Base-by-base conservation (phyloP, 2,888 invertebrate species). In the Acrocera orbiculus region DNA sequence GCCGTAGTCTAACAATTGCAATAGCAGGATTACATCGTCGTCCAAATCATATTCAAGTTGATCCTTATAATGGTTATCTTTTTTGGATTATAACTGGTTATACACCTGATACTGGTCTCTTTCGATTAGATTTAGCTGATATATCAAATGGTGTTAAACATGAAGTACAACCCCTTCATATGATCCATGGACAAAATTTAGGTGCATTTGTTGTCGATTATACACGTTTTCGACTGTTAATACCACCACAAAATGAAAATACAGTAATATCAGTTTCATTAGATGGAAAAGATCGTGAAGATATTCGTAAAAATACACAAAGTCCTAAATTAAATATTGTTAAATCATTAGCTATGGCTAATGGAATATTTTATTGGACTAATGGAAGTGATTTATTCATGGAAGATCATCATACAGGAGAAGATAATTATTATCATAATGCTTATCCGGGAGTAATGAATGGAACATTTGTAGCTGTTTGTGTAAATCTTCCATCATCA, bases 31-130 rank as follows among this genome's bases (percentile, higher is more conserved):
- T 87, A 35, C 65, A 66, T 32, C 67, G 69, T 5, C 69, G 73
- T 44, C 81, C 89, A 0, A 67, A 71, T 35, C 81, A 85, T 48
- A 70, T 93, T 44, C 79, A 86, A 62, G 81, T 89, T 1, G 93
- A 93, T 63, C 86, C 93, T 20, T 76, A 82, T 48, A 92, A 92
- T 55, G 93, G 92, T 6, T 89, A 78, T 56, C 58, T 90, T 16
- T 90, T 86, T 55, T 87, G 81, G 77, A 70, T 72, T 4, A 58
- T 73, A 33, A 61, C 65, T 35, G 69, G 68, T 14, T 56, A 56
- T 5, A 17, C 32, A 8, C 35, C 40, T 3, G 64, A 67, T 19
- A 71, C 70, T 5, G 83, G 83, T 2, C 54, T 87, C 6, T 85
- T 76, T 53, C 65, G 82, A 20, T 54, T 83, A 14, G 85, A 86